Base-by-base conservation (phyloP, 2,888 invertebrate species). In the Glyphotaelius pellucidus region DNA sequence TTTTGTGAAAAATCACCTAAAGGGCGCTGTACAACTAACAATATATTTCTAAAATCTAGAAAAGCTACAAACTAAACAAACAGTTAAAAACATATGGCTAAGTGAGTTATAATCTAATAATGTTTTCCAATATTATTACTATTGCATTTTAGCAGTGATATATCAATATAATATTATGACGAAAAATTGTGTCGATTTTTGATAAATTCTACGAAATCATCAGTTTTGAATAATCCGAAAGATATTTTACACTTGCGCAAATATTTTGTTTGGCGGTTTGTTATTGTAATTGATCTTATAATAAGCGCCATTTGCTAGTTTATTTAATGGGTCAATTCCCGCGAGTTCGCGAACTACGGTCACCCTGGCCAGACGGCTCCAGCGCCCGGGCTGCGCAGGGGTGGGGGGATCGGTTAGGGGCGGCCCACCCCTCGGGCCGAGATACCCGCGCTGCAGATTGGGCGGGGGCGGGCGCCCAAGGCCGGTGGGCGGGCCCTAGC, bases 401-500 rank as follows among this genome's bases (percentile, higher is more conserved):
- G 15, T 7, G 52, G 32, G 12, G 35, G 32, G 31, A 35, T 67
- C 1, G 88, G 80, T 11, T 42, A n/a, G 80, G 86, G 47, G n/a
- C 86, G 84, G 38, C 9, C 25, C 67, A 25, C 35, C 83, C 83
- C 83, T 83, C 81, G 81, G 81, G 32, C 81, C 31, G 81, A 35
- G 81, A 31, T 32, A 11, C 25, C 81, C n/a, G 81, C 81, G 31
- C 9, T 30, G 81, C 32, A 38, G 85, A n/a, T 79, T 32, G 85
- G 31, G 88, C 25, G 42, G 42, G 38, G 7, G 38, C 38, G 42
- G 42, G 88, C 67, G 86, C n/a, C 25, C 25, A 30, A 32, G 86
- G 86, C 79, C 79, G 88, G 80, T 38, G 84, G 31, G 87, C 30
- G 52, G 88, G 12, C 35, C 79, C 31, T 25, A 79, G n/a, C 35